Percentiles rank a stretch among this genome's conserved stretches.
Conservation (phyloP, 2,888 invertebrate species). For the Stramonita haemastoma region DNA sequence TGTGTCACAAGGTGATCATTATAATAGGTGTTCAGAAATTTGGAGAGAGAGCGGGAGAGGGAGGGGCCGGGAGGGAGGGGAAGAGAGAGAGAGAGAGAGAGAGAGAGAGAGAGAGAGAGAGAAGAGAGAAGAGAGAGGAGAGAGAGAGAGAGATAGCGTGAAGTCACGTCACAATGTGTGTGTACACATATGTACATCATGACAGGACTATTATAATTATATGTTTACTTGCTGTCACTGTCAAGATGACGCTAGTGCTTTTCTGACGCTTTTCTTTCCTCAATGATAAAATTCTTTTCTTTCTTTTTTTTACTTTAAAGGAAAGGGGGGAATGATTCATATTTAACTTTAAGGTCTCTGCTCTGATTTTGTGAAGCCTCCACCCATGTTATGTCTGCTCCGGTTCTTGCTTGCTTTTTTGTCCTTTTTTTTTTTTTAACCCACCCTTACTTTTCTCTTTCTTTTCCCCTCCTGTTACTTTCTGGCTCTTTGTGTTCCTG, state of each 20-base stretch:
- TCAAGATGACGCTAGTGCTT: neutral
- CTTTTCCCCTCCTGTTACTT: too few relatives aligned
- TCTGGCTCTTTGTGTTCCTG: too few relatives aligned
- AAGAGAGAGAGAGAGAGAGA: neutral
- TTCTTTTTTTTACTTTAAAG: neutral
- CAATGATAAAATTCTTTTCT: neutral
- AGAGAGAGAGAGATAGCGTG: neutral
- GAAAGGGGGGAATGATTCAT: too few relatives aligned
- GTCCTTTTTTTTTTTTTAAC: neutral
- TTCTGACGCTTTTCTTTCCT: too few relatives aligned
- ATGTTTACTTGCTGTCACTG: too few relatives aligned
- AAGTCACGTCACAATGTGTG: too few relatives aligned
- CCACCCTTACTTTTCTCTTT: too few relatives aligned
- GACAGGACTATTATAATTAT: too few relatives aligned
- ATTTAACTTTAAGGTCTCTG: too few relatives aligned
- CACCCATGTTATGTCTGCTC: neutral
- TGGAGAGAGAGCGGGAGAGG: neutral
- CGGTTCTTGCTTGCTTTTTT: neutral
- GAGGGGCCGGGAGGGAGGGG: neutral
- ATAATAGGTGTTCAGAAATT: neutral
- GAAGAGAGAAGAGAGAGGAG: neutral
- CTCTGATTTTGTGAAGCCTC: too few relatives aligned
- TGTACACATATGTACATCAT: too few relatives aligned
- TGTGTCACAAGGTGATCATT: neutral
- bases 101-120: neutral